Base-by-base conservation (phyloP, 1,140 invertebrate species). In the Drosophila busckii region DNA sequence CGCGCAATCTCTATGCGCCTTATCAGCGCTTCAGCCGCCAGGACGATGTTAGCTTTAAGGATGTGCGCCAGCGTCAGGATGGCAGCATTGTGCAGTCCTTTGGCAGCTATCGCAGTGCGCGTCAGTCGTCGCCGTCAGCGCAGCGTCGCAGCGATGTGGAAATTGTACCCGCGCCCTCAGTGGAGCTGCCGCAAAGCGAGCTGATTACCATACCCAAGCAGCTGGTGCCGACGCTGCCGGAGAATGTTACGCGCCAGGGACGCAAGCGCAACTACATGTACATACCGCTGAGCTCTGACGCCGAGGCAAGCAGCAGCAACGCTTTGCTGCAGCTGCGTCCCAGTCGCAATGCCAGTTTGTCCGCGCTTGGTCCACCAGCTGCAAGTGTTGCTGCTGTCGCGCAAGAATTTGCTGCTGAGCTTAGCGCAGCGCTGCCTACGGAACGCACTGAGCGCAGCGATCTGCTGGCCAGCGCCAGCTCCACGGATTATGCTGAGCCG, bases 181-280 rank as follows among this genome's bases (percentile, higher is more conserved):
- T 86, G 25, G 78, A 84, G 28, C 40, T 84, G 29, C 69, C 70
- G 0, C 56, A 71, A 8, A 65, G 42, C 13, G 70, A 76, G 5
- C 54, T 80, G 32, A 85, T 86, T 10, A 87, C 83, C 5, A 68
- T 86, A 61, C 85, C 82, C 37, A 87, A 76, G 59, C 82, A 85
- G 50, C 41, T 85, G 35, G 84, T 85, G 49, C 82, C 85, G n/a
- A 78, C 78, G 31, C 25, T 63, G 22, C 60, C 69, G 9, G 67
- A 84, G 60, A 86, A 86, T 46, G 70, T 82, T 16, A 86, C 75
- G 3, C 58, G 84, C 0, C 62, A 58, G 26, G 84, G 84, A 17
- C 59, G 84, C 9, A 53, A 53, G 15, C 62, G 84, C 1, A 86
- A 86, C 60, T 87, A 87, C 19, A 70, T 87, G 55, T 87, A 87